These are phyloP conservation scores for Talpa occidentalis DNA, from an alignment of 2,113 vertebrate genomes.

Conservation along the genomic window DNA sequence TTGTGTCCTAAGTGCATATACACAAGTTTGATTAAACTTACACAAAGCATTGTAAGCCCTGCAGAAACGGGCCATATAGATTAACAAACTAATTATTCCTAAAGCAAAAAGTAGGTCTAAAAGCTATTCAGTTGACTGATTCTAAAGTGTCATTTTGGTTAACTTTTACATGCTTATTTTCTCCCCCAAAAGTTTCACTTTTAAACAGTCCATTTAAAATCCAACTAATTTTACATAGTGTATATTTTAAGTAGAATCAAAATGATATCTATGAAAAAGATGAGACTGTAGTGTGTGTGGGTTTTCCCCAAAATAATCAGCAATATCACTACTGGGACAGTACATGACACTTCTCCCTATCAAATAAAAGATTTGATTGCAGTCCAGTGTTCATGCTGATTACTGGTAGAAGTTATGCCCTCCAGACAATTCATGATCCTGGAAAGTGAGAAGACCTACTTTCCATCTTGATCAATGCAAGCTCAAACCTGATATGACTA, in stretches of 20 bases:
- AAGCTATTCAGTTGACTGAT: background rate
- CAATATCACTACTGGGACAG: background rate
- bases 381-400: background rate
- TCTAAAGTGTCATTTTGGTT: background rate
- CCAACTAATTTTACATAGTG: background rate
- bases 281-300: background rate
- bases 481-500: background rate
- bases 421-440: background rate
- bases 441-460: background rate
- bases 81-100: background rate
- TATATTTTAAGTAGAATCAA: conserved; percentile 12
- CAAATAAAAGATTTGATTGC: background rate
- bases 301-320: background rate
- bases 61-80: background rate
- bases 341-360: background rate
- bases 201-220: conserved; percentile 1
- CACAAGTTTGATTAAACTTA: background rate
- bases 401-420: background rate
- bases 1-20: background rate
- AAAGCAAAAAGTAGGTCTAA: background rate
- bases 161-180: background rate
- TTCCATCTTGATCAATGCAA: background rate
- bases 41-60: background rate
- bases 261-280: background rate
- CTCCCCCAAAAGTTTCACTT: background rate